A percentile compares a stretch with the other conserved stretches of the same genome.
Conservation (phyloP, 2,888 invertebrate species). For the Hyppa rectilinea region DNA sequence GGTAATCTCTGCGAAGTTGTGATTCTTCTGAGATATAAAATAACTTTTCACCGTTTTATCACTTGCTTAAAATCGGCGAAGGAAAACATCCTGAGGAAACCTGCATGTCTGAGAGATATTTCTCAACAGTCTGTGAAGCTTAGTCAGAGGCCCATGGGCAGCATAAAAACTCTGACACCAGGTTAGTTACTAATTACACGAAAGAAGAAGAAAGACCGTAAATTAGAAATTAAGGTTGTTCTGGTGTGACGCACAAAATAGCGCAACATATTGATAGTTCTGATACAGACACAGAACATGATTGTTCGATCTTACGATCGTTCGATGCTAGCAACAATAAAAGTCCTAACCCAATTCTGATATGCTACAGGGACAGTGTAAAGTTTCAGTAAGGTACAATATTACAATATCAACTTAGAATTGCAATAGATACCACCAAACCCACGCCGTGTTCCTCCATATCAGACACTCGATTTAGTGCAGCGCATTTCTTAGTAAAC, state of each 20-base stretch:
- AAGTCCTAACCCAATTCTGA: background rate
- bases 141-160: no score
- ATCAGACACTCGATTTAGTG: conserved; percentile 27
- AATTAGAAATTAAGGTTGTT: no score
- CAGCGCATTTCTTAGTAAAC: conserved; percentile 23
- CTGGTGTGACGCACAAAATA: background rate
- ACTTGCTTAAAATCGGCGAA: no score
- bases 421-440: conserved; percentile 41
- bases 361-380: background rate
- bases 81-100: no score
- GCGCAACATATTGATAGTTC: background rate
- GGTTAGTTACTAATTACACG: no score
- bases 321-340: background rate
- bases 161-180: no score
- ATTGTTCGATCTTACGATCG: background rate
- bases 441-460: conserved; percentile 13
- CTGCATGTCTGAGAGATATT: no score
- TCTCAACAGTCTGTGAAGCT: no score
- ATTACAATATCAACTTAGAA: conserved; percentile 8
- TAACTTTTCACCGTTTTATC: no score
- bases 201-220: no score
- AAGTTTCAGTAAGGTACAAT: background rate
- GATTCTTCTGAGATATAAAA: no score
- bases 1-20: no score
- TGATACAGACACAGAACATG: background rate